Conservation (phyloP, 2,797 vertebrate species). For the Zenarchopterus dispar region DNA sequence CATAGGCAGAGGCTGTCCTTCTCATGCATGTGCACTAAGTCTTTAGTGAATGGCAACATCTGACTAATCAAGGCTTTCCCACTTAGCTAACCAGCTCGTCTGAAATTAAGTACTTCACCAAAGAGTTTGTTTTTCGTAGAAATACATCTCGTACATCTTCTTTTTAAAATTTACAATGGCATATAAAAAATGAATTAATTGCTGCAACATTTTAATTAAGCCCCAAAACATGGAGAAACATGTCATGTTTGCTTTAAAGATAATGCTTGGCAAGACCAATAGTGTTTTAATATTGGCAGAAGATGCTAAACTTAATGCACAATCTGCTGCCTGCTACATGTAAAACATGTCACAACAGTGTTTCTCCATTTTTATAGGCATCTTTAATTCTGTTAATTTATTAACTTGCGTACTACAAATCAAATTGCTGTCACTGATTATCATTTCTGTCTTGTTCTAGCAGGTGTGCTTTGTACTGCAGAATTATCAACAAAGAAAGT, state of each 20-base stretch:
- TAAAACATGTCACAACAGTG: slow-evolving; percentile 1
- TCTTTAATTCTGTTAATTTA: slow-evolving; percentile 19
- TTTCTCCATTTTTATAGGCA: slow-evolving; percentile 38
- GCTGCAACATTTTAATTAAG: no score
- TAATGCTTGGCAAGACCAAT: slow-evolving; percentile 4
- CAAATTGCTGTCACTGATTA: slow-evolving; percentile 44
- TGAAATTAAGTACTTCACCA: no score
- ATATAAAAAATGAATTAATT: no score
- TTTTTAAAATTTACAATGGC: no score
- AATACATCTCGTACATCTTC: no score
- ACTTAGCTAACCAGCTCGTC: no score
- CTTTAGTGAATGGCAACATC: no score
- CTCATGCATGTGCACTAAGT: no score
- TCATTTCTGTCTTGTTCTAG: slow-evolving; percentile 49
- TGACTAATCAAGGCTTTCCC: no score
- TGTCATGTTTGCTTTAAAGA: neutral
- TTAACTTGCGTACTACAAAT: slow-evolving; percentile 34
- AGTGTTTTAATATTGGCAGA: slow-evolving; percentile 7
- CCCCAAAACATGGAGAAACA: no score
- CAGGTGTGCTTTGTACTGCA: slow-evolving; percentile 53
- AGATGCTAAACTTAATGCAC: slow-evolving; percentile 17
- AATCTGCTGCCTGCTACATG: slow-evolving; percentile 11
- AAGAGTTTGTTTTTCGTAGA: no score
- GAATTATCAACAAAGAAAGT: slow-evolving; percentile 62
- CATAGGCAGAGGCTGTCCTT: no score